Conservation (phyloP, 2,797 vertebrate species). For the Miopithecus talapoin region DNA sequence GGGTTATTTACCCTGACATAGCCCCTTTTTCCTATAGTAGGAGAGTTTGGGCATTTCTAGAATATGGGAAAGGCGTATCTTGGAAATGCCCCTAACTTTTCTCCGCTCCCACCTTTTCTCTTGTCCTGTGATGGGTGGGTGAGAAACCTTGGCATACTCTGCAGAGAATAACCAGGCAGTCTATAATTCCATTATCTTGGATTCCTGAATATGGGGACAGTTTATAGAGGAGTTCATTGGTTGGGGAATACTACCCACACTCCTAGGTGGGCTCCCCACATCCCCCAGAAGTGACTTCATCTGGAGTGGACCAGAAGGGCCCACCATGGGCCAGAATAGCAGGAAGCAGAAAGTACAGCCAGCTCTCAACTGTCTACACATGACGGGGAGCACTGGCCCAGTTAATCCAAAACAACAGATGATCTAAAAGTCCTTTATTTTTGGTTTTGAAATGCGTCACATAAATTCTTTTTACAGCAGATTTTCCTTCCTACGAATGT, state of each 20-base stretch:
- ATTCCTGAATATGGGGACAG: not conserved
- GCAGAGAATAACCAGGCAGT: not conserved
- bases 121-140: not conserved
- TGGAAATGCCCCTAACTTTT: not conserved
- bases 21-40: not conserved
- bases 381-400: not conserved
- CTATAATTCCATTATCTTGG: not conserved
- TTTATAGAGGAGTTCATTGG: not conserved
- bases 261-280: not conserved
- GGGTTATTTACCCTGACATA: not conserved
- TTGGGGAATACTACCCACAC: not conserved
- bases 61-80: not conserved
- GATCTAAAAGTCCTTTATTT: constrained; percentile 60
- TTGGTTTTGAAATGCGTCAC: constrained; percentile 55
- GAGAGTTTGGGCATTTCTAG: constrained; percentile 12
- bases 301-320: constrained; percentile 53
- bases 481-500: constrained; percentile 50
- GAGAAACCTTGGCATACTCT: not conserved
- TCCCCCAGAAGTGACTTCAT: constrained; percentile 25
- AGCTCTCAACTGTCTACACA: not conserved
- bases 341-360: constrained; percentile 56
- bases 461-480: constrained; percentile 60
- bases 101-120: not conserved
- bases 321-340: not conserved
- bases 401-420: constrained; percentile 61